Evolutionary conservation across 2,113 vertebrate genomes (phyloP).

Genomic region (Telmatochromis sp.): DNA sequence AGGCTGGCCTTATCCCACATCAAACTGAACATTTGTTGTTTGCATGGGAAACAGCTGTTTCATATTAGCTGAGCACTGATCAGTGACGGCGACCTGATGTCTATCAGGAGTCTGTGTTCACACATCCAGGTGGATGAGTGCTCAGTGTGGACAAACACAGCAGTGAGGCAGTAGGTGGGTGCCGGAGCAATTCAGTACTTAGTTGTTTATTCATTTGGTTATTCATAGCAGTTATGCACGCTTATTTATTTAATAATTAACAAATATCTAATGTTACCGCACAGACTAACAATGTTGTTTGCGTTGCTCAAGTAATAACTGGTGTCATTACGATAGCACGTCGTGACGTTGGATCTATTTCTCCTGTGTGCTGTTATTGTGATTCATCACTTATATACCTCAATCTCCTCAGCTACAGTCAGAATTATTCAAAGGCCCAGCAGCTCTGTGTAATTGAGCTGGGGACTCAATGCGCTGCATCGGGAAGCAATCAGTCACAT

Average conservation of each 20-base stretch:
- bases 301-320: not conserved
- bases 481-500: not conserved
- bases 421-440: not conserved
- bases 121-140: not conserved
- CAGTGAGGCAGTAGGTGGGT: not conserved
- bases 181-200: not conserved
- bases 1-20: not conserved
- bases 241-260: not conserved
- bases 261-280: not conserved
- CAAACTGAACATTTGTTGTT: not conserved
- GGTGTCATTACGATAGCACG: not conserved
- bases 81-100: not conserved
- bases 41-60: not conserved
- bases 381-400: not conserved
- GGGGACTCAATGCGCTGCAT: not conserved
- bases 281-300: not conserved
- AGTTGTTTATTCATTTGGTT: not conserved
- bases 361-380: not conserved
- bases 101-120: not conserved
- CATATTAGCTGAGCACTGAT: not conserved
- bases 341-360: not conserved
- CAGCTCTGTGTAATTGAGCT: slow-evolving; percentile 2
- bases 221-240: not conserved
- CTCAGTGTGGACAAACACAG: not conserved
- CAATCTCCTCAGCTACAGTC: not conserved